Percentiles rank a stretch among this genome's conserved stretches.
These are phyloP conservation scores for Antechinus stuartii DNA, from an alignment of 2,113 vertebrate genomes.

Conservation along the genomic window DNA sequence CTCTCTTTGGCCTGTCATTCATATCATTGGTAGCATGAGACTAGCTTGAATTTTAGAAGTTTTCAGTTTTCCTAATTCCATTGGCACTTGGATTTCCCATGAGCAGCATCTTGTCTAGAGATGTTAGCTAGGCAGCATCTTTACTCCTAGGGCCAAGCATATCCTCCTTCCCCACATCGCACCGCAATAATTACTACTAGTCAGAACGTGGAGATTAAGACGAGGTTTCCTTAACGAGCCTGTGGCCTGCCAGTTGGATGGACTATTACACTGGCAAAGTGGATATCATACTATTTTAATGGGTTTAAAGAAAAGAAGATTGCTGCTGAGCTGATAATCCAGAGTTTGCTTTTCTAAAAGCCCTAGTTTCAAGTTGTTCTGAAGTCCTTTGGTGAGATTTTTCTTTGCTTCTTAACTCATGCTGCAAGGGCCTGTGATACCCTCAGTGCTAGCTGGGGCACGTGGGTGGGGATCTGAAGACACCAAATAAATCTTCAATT, in stretches of 20 bases:
- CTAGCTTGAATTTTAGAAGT: slow-evolving; percentile 42
- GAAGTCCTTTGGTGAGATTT: slow-evolving; percentile 26
- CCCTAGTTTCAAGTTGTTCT: slow-evolving; percentile 29
- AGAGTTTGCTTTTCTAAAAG: slow-evolving; percentile 7
- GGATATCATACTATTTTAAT: slow-evolving; percentile 46
- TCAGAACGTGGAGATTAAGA: neutral
- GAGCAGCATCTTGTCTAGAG: slow-evolving; percentile 38
- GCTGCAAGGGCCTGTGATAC: slow-evolving; percentile 9
- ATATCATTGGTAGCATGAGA: slow-evolving; percentile 58
- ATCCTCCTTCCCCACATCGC: neutral
- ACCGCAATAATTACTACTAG: neutral
- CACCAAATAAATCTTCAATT: neutral
- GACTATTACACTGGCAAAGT: neutral
- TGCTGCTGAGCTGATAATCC: neutral
- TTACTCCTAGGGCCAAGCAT: slow-evolving; percentile 1
- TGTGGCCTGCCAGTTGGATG: slow-evolving; percentile 11
- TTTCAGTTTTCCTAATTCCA: slow-evolving; percentile 19
- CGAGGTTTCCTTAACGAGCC: slow-evolving; percentile 10
- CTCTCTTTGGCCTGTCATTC: slow-evolving; percentile 36
- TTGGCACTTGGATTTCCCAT: slow-evolving; percentile 23
- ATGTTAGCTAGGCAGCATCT: slow-evolving; percentile 11
- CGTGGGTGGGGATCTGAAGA: neutral
- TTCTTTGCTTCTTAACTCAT: slow-evolving; percentile 35
- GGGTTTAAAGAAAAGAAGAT: slow-evolving; percentile 50
- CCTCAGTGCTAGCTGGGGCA: neutral